phyloP scores from a whole-genome alignment of 2,113 vertebrate species.

The Pheucticus melanocephalus region DNA sequence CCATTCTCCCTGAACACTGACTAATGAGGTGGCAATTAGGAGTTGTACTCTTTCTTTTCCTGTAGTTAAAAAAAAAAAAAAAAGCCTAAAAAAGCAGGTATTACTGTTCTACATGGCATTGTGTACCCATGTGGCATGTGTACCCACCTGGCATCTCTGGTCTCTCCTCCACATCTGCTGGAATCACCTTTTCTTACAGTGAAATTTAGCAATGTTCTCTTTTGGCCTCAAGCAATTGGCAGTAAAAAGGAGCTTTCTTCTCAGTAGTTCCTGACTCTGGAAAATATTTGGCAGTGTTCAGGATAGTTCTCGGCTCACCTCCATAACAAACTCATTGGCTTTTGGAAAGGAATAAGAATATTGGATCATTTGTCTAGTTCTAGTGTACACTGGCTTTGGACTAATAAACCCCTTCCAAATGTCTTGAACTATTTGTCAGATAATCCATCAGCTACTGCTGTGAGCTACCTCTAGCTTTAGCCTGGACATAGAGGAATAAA shows the following conservation, averaged over 20 bases:
- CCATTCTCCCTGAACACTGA: neutral
- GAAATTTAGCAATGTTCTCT: neutral
- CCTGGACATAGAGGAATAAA: neutral
- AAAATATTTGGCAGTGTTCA: conserved; percentile 14
- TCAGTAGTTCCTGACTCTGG: neutral
- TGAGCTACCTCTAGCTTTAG: neutral
- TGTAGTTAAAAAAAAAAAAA: neutral
- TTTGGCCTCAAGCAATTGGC: neutral
- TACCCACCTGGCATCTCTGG: neutral
- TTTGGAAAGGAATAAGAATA: neutral
- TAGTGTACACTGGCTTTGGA: neutral
- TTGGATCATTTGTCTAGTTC: neutral
- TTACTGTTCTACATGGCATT: neutral
- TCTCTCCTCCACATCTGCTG: neutral
- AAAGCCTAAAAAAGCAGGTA: neutral
- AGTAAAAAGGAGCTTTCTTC: neutral
- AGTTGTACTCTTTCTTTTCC: neutral
- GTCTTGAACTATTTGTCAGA: conserved; percentile 10
- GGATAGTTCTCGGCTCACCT: neutral
- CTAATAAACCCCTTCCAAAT: neutral
- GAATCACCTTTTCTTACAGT: neutral
- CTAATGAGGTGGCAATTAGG: neutral
- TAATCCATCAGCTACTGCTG: neutral
- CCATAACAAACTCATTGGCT: neutral
- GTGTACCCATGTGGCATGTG: no score